Evolutionary conservation across 2,888 invertebrate genomes (phyloP), one percentile per base, ranked within the genome.

Genomic region (Mesorhabditis sp.): DNA sequence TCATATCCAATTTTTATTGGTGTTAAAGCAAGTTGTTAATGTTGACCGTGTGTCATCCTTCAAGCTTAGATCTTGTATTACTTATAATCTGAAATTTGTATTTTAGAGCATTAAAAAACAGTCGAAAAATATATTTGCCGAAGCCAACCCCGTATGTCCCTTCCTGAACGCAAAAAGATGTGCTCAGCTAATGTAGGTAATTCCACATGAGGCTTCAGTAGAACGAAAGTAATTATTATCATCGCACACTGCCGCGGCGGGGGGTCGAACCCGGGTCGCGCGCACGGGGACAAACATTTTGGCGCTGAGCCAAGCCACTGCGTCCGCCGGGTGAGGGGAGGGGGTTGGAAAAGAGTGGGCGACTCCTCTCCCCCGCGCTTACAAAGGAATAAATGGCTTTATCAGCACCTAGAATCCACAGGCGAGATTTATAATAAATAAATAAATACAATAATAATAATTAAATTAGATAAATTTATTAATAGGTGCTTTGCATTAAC

Each of bases 181-280:
- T 50, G 58, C 58, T 50, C 58, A 50, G 58, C 58, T 50, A 50
- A 50, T 50, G 58, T 50, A 50, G 58, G 58, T 50, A 50, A n/a
- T 50, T 50, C 58, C n/a, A 50, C 58, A 50, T n/a, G 58, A n/a
- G 58, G n/a, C n/a, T 50, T 50, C 58, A 50, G 58, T 50, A 50
- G 58, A 50, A 50, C 58, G 58, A 50, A 50, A 50, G 58, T 50
- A 13, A 50, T 28, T 50, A 50, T 50, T 50, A 50, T 50, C 58
- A 50, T 50, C 58, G 58, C 58, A 50, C 58, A 50, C 2, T 13
- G 58, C 10, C 10, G 58, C n/a, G 10, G 58, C n/a, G 7, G 58
- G 58, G 58, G 58, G n/a, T 50, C 58, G 58, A 50, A 50, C 58
- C 58, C 10, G 58, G 58, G 58, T 50, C n/a, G 58, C 58, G 7